Base-by-base conservation (phyloP, 2,113 vertebrate species). In the Poeciliopsis turrubarensis region DNA sequence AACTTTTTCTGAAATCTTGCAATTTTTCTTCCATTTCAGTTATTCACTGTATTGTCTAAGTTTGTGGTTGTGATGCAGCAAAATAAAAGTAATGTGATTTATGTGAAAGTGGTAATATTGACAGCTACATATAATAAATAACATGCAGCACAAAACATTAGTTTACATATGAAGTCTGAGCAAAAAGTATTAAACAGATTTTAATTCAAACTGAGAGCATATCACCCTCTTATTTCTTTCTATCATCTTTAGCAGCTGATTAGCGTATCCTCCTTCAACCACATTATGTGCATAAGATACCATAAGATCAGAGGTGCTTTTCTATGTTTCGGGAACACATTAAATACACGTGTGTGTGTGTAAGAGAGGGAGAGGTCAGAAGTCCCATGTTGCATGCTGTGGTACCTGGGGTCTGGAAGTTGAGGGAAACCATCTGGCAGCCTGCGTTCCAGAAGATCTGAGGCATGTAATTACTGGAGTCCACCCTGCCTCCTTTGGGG, bases 381-480 rank as follows among this genome's bases (percentile, higher is more conserved):
- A 82, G 83, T 77, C 75, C 78, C 69, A 68, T 83, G 84, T 79
- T 80, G 81, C 67, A 71, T 87, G 82, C 82, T 91, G 84, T 31
- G 79, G 78, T 98, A 99, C 98, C 98, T 98, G 98, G 97, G 94
- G 97, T 99, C 94, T 99, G 98, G 95, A 96, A 99, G 97, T 99
- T 99, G 93, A 99, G 97, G 0, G 98, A 99, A 92, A 99, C 98
- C 98, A 99, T 99, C 97, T 99, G 98, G 97, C 98, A 99, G 87
- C 98, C 98, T 84, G 98, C 98, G 90, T 99, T 99, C 98, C 98
- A 99, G 97, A 99, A 99, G 97, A 99, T 99, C 92, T 99, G 98
- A 95, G 98, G 98, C 98, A 99, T 99, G 95, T 99, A 99, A 96
- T 99, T 99, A 96, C 97, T 98, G 95, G 98, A 99, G 94, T 99